Conservation (phyloP, 2,888 invertebrate genomes). For the Allacma fusca region DNA sequence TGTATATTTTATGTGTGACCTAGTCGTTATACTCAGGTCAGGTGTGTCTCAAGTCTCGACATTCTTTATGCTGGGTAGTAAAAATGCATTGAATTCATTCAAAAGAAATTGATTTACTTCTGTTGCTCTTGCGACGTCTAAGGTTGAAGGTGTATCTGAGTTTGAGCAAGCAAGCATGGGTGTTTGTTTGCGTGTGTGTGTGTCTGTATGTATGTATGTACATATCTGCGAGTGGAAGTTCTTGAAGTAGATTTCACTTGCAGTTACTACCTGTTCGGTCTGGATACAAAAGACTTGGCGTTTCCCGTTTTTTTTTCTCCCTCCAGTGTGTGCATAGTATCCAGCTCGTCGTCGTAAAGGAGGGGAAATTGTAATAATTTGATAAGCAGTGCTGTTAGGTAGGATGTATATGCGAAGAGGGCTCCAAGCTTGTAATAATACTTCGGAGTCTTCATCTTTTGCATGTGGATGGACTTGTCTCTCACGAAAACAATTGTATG, state of each 20-base stretch:
- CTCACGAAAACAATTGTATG: conserved; percentile 16
- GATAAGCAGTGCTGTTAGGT: neutral
- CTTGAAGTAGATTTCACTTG: no score
- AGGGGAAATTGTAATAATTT: conserved; percentile 1
- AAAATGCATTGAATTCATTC: conserved; percentile 2
- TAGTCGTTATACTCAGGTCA: neutral
- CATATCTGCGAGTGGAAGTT: no score
- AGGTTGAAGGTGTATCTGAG: neutral
- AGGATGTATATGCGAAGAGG: neutral
- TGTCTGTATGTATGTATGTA: no score
- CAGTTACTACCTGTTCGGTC: no score
- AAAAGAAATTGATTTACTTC: conserved; percentile 12
- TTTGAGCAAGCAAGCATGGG: neutral
- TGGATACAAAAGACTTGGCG: no score
- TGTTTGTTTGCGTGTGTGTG: neutral
- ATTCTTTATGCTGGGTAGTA: conserved; percentile 10
- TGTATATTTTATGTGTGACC: neutral
- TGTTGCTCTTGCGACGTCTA: neutral
- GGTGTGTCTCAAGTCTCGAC: conserved; percentile 5
- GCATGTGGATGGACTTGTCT: conserved; percentile 7
- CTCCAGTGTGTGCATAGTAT: neutral
- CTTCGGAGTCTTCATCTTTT: neutral
- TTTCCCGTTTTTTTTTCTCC: neutral
- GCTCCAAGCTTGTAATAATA: neutral
- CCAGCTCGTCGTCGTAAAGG: neutral